phyloP scores from a whole-genome alignment of 2,113 vertebrate species.

The Collichthys lucidus region DNA sequence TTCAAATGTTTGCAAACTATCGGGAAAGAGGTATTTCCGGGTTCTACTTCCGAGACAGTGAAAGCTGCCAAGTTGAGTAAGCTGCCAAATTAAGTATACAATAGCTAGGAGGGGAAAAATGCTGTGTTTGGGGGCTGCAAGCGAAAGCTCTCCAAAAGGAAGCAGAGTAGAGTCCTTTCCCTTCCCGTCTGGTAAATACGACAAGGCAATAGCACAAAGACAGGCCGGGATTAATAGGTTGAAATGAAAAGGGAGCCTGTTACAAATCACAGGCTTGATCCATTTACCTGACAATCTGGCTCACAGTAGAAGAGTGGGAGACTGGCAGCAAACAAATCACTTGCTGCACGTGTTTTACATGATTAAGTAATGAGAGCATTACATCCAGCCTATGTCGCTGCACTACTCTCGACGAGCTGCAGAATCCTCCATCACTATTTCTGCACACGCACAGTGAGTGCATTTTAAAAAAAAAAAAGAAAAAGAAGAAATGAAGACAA shows the following conservation, averaged over 20 bases:
- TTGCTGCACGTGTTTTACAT: slow-evolving; percentile 57
- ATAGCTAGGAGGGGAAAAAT: slow-evolving; percentile 35
- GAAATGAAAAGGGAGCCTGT: slow-evolving; percentile 68
- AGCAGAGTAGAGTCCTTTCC: slow-evolving; percentile 61
- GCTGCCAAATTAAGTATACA: slow-evolving; percentile 64
- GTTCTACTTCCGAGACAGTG: slow-evolving; percentile 37
- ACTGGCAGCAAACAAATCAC: slow-evolving; percentile 67
- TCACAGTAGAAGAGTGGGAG: slow-evolving; percentile 42
- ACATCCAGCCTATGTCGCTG: slow-evolving; percentile 3
- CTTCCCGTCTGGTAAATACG: slow-evolving; percentile 60
- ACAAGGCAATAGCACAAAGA: slow-evolving; percentile 51
- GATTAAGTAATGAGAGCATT: slow-evolving; percentile 58
- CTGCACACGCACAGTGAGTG: background rate
- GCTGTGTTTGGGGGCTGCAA: slow-evolving; percentile 28
- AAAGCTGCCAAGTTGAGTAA: slow-evolving; percentile 46
- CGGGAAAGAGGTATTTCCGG: slow-evolving; percentile 56
- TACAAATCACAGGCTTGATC: slow-evolving; percentile 72
- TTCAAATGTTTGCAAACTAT: slow-evolving; percentile 49
- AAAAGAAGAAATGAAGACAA: background rate
- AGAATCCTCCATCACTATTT: slow-evolving; percentile 1
- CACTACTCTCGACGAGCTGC: slow-evolving; percentile 6
- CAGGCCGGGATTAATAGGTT: slow-evolving; percentile 62
- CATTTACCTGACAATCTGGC: slow-evolving; percentile 70
- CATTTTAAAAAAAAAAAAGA: background rate
- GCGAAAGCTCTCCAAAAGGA: slow-evolving; percentile 55